Percentiles rank a stretch among this genome's conserved stretches.
Evolutionary conservation across 2,888 invertebrate species (phyloP).

Genomic region (Cheilosia soror): DNA sequence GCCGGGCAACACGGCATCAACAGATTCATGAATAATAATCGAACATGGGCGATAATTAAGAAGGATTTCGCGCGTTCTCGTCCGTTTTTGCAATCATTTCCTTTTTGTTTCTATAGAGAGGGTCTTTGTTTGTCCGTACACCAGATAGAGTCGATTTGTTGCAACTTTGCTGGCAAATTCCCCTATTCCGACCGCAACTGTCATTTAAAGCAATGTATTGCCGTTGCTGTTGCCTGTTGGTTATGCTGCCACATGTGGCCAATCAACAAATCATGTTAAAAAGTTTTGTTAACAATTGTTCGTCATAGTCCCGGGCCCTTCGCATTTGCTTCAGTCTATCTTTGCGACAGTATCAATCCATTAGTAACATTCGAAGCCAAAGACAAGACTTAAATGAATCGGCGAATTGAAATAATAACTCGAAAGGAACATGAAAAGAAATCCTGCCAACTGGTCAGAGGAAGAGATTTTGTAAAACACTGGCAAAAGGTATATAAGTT

Average conservation of each 20-base stretch:
- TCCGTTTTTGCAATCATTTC: constrained; percentile 13
- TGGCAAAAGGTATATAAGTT: not conserved
- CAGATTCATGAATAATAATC: constrained; percentile 74
- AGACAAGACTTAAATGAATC: constrained; percentile 69
- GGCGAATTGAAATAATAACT: constrained; percentile 67
- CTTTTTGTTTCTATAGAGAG: not conserved
- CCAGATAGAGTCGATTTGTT: constrained; percentile 17
- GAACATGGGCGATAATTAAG: constrained; percentile 75
- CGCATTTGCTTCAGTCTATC: constrained; percentile 27
- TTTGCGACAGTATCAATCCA: constrained; percentile 74
- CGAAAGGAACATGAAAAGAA: constrained; percentile 43
- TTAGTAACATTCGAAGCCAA: constrained; percentile 59
- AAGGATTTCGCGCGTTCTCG: constrained; percentile 65
- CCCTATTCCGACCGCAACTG: constrained; percentile 48
- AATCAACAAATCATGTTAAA: constrained; percentile 74
- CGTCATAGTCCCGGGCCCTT: constrained; percentile 34
- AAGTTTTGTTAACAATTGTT: constrained; percentile 74
- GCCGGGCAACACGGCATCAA: constrained; percentile 3
- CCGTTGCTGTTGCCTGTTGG: constrained; percentile 15
- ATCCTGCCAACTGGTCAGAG: constrained; percentile 8
- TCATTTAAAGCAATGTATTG: constrained; percentile 46
- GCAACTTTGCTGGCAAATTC: constrained; percentile 20
- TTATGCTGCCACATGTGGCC: constrained; percentile 65
- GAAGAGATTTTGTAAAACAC: constrained; percentile 3
- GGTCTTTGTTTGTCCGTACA: constrained; percentile 26